Base-by-base conservation (phyloP, 2,113 vertebrate species). In the Struthidea cinerea region DNA sequence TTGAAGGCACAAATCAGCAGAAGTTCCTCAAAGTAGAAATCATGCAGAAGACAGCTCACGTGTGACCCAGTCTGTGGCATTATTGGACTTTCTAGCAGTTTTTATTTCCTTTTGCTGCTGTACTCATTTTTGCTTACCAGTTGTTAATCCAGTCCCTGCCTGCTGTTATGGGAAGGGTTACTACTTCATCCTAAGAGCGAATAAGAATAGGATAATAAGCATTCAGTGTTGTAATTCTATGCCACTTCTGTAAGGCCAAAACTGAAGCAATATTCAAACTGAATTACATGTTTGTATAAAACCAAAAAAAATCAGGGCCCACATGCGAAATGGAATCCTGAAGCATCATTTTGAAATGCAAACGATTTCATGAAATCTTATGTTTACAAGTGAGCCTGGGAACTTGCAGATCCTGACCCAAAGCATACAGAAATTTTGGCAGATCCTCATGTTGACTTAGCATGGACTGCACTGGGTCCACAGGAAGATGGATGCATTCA, bases 381-480 rank as follows among this genome's bases (percentile, higher is more conserved):
- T 50, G 52, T 70, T 84, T 61, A 37, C 7, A 46, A 39, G 41
- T 16, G 44, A 85, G 19, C 33, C 14, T 52, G 33, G 33, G 26
- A 64, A 67, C 27, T 33, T 73, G 26, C 6, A 44, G 30, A 6
- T 30, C 56, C 56, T 90, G 44, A 60, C 19, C 42, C 59, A 64
- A 80, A 80, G 44, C 13, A 21, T 15, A 26, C 0, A 0, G 47
- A 63, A 71, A 55, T 39, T 71, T 79, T 0, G 0, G 20, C 42
- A 35, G 63, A 83, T 55, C 21, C 11, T 73, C 16, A 4, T 21
- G 30, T 49, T 50, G 42, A 35, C 13, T 63, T 81, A 61, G 16
- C 4, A 0, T 8, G 19, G 53, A 11, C 0, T 9, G 44, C 22
- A 32, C 2, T 27, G 46, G 3, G 14, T 61, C 52, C 33, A 53